A percentile compares a stretch with the other conserved stretches of the same genome.
These are phyloP conservation scores for Acanthosepion pharaonis DNA, from an alignment of 2,888 invertebrate species.

Conservation along the genomic window DNA sequence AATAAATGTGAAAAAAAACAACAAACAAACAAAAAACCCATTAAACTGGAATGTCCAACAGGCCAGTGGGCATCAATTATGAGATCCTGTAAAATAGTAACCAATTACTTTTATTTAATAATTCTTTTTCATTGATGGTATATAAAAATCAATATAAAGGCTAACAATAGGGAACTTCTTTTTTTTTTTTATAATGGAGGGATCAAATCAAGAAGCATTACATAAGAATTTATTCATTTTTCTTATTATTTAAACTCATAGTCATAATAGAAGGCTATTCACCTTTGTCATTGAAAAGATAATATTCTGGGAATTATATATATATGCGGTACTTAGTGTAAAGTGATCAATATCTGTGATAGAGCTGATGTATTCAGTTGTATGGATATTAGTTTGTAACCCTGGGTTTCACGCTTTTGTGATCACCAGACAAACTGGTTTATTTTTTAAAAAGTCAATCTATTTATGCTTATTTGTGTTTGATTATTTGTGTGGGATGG, in stretches of 20 bases:
- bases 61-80: constrained; percentile 33
- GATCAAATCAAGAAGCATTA: neutral
- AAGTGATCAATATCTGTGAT: too few relatives aligned
- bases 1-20: neutral
- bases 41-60: constrained; percentile 24
- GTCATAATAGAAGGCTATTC: neutral
- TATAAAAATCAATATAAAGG: neutral
- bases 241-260: neutral
- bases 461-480: too few relatives aligned
- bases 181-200: neutral
- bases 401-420: too few relatives aligned
- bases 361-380: too few relatives aligned
- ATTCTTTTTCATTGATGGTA: neutral
- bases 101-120: neutral
- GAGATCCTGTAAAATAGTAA: neutral
- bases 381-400: too few relatives aligned
- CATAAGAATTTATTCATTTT: neutral
- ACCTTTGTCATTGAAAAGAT: neutral
- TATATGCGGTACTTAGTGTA: too few relatives aligned
- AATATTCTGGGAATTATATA: neutral
- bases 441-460: too few relatives aligned
- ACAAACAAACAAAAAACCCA: neutral
- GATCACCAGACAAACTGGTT: too few relatives aligned
- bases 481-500: too few relatives aligned
- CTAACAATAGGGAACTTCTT: too few relatives aligned